Percentiles rank a stretch among this genome's conserved stretches.
phyloP scores from a whole-genome alignment of 2,113 vertebrate genomes.

The Caranx melampygus region DNA sequence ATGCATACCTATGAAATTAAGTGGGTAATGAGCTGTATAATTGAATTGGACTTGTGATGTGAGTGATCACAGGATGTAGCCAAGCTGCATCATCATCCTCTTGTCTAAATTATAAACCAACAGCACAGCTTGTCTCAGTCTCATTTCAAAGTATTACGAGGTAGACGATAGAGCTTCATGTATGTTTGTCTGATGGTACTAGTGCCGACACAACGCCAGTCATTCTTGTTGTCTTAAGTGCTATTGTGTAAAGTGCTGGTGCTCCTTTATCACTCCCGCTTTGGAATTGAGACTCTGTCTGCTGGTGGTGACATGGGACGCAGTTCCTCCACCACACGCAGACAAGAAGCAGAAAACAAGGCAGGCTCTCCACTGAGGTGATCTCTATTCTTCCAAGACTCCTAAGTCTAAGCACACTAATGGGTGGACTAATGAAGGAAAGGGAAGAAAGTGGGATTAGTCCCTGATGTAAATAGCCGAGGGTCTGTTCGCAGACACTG shows the following conservation, averaged over 20 bases:
- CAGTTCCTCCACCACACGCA: constrained; percentile 12
- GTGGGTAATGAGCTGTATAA: constrained; percentile 40
- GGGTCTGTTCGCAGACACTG: constrained; percentile 46
- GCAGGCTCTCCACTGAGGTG: constrained; percentile 47
- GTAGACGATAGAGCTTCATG: constrained; percentile 30
- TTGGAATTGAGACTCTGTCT: constrained; percentile 53
- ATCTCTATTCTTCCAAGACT: constrained; percentile 54
- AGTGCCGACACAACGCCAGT: constrained; percentile 4
- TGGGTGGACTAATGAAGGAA: constrained; percentile 58
- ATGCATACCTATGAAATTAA: constrained; percentile 22
- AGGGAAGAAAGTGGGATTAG: constrained; percentile 12
- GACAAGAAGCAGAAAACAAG: constrained; percentile 41
- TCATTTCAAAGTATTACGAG: constrained; percentile 17
- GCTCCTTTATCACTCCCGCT: constrained; percentile 65
- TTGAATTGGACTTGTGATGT: constrained; percentile 37
- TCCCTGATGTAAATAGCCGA: constrained; percentile 60
- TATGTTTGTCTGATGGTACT: constrained; percentile 14
- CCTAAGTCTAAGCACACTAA: constrained; percentile 56
- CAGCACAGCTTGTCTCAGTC: constrained; percentile 20
- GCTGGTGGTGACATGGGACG: constrained; percentile 36
- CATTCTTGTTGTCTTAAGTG: constrained; percentile 45
- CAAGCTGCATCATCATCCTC: constrained; percentile 34
- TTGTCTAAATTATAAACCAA: constrained; percentile 38
- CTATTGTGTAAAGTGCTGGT: background rate
- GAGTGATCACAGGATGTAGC: constrained; percentile 43